Evolutionary conservation across 1,140 invertebrate species (phyloP).

Genomic region (Penaeus vannamei): DNA sequence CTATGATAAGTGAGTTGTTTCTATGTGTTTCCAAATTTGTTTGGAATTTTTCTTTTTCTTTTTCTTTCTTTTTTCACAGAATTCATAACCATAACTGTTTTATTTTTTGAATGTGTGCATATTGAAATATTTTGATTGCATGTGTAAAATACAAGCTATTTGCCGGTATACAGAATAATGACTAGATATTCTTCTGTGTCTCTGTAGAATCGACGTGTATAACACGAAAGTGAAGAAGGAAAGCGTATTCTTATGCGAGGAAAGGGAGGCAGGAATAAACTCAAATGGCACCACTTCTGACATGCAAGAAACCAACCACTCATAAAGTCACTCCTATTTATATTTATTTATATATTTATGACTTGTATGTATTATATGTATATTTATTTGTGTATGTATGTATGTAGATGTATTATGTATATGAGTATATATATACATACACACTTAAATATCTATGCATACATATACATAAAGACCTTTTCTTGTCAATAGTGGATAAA

Average conservation of each 20-base stretch:
- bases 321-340: neutral
- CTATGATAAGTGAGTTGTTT: slow-evolving; percentile 85
- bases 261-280: slow-evolving; percentile 74
- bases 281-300: too few species aligned
- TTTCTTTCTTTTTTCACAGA: neutral
- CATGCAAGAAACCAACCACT: neutral
- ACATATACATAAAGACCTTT: too few species aligned
- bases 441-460: too few species aligned
- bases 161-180: neutral
- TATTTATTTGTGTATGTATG: neutral
- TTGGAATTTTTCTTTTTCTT: neutral
- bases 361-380: neutral
- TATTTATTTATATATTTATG: neutral
- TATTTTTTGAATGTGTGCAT: neutral
- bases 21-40: neutral
- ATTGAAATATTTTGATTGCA: neutral
- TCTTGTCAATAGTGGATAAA: too few species aligned
- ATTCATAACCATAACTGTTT: neutral
- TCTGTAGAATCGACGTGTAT: slow-evolving; percentile 81
- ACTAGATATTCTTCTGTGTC: slow-evolving; percentile 52
- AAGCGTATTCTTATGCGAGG: slow-evolving; percentile 85
- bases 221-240: slow-evolving; percentile 86
- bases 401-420: neutral
- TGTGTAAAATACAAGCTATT: too few species aligned
- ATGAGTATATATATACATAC: too few species aligned